A percentile compares a stretch with the other conserved stretches of the same genome.
phyloP scores from a whole-genome alignment of 2,888 invertebrate genomes.

The Blastobasis lacticolella region DNA sequence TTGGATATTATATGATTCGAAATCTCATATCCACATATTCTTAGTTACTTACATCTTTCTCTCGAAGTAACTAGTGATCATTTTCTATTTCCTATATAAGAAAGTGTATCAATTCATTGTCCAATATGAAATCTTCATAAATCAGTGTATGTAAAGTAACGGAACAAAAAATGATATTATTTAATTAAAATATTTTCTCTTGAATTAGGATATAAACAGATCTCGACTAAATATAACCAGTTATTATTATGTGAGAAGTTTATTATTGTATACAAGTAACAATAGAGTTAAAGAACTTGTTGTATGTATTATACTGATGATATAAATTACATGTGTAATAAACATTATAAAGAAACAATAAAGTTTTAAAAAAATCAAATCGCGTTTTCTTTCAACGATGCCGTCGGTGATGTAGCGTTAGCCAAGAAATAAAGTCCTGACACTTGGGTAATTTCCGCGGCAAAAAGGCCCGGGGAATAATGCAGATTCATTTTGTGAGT shows the following conservation, averaged over 20 bases:
- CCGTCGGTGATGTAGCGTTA: not conserved
- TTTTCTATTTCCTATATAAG: conserved; percentile 4
- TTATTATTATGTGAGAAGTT: conserved; percentile 70
- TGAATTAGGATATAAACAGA: conserved; percentile 50
- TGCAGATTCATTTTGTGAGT: conserved; percentile 42
- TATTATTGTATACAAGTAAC: conserved; percentile 72
- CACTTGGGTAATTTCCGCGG: not conserved
- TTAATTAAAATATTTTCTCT: conserved; percentile 40
- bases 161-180: conserved; percentile 19
- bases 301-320: conserved; percentile 58
- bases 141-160: conserved; percentile 34
- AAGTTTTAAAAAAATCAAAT: conserved; percentile 59
- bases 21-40: too few relatives aligned
- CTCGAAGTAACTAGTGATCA: too few relatives aligned
- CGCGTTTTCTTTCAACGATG: conserved; percentile 24
- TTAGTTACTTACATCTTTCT: too few relatives aligned
- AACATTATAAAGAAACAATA: conserved; percentile 72
- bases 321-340: conserved; percentile 68
- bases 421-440: not conserved
- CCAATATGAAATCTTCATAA: conserved; percentile 26
- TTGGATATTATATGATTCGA: too few relatives aligned
- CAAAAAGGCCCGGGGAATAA: conserved; percentile 15
- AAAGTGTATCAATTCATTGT: conserved; percentile 45
- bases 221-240: conserved; percentile 61
- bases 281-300: conserved; percentile 66